A percentile compares a stretch with the other conserved stretches of the same genome.
These are phyloP conservation scores for Smutsia gigantea DNA, from an alignment of 2,797 vertebrate species.

Conservation along the genomic window DNA sequence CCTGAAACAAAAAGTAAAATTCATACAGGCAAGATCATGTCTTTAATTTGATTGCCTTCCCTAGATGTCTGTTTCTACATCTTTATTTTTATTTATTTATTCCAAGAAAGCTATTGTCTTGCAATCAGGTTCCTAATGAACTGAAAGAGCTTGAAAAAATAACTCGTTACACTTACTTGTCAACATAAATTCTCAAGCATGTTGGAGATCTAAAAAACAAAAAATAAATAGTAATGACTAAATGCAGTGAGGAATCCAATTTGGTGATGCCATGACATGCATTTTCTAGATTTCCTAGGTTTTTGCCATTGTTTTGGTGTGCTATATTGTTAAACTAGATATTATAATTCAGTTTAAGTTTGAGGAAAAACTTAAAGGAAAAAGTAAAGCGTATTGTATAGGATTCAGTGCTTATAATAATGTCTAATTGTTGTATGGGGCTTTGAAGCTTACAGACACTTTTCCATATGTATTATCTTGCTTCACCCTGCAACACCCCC, in stretches of 20 bases:
- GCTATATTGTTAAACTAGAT: neutral
- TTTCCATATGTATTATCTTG: neutral
- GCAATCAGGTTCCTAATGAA: neutral
- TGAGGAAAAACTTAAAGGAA: neutral
- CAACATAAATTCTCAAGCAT: neutral
- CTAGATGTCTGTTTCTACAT: neutral
- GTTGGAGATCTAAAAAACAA: neutral
- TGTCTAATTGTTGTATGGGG: neutral
- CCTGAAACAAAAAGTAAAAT: slow-evolving; percentile 26
- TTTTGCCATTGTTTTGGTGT: neutral
- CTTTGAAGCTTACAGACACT: neutral
- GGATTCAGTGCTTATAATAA: neutral
- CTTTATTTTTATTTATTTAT: neutral
- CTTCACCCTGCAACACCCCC: neutral
- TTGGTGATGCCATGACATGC: neutral
- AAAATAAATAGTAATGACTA: slow-evolving; percentile 1
- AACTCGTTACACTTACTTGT: neutral
- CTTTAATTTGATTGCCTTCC: neutral
- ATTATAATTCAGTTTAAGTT: neutral
- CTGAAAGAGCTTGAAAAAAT: neutral
- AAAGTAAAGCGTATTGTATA: neutral
- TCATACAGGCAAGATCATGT: neutral
- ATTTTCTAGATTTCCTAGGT: neutral
- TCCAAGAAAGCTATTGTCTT: neutral
- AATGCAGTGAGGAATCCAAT: neutral